Base-by-base conservation (phyloP, 2,113 vertebrate species). In the Peromyscus polionotus region DNA sequence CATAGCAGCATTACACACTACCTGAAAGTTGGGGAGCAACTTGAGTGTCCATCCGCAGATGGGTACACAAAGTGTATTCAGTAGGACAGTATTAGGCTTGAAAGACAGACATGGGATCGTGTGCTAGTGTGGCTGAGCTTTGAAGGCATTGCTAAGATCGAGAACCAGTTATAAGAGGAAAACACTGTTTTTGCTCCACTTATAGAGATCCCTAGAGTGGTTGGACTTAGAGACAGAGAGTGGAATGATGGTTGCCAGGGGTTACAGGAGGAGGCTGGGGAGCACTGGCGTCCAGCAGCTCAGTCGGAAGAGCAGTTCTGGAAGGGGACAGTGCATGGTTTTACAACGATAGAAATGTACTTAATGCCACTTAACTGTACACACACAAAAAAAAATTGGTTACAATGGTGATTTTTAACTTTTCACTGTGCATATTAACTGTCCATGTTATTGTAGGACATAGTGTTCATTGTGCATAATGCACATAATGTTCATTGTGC, bases 221-320 rank as follows among this genome's bases (percentile, higher is more conserved):
- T 54, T n/a, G 8, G 20, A 70, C 59, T 45, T 0, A n/a, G 16
- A 75, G 13, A 88, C 4, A 22, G 39, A 84, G 73, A 73, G n/a
- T 57, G 24, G 31, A 45, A 31, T 4, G 28, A 22, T 73, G 54
- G 45, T 63, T 88, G 59, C 39, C 45, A 7, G 12, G 39, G 24
- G 1, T 36, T 54, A 0, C 0, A 7, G 11, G 26, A 13, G 45
- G 14, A 1, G 5, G n/a, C 28, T n/a, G 42, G 0, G 5, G 5
- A 12, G 24, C n/a, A 28, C 93, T 33, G 3, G 42, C 45, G 19
- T 96, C n/a, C 68, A 54, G 61, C 80, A 39, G 36, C 13, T 61
- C 80, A 26, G 36, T n/a, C 8, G 20, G 20, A 39, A 13, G 36
- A 83, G 54, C n/a, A 4, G 36, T 39, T 61, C 57, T 39, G 22